Conservation (phyloP, 2,888 invertebrate genomes). For the Drosophila siamana region DNA sequence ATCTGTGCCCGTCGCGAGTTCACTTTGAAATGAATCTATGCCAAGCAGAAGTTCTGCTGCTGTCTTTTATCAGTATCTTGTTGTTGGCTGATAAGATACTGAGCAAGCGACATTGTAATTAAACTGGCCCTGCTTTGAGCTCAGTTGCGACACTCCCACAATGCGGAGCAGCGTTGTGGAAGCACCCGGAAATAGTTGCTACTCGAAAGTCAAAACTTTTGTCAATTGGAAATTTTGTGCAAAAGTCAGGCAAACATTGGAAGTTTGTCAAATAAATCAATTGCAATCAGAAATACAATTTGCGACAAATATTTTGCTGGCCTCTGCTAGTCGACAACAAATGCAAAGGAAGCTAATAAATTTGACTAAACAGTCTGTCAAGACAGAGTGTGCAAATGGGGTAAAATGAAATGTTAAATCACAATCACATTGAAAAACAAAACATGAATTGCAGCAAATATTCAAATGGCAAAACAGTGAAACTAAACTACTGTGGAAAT, state of each 20-base stretch:
- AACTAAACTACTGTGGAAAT: neutral
- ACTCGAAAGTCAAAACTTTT: neutral
- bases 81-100: conserved; percentile 45
- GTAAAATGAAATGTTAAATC: conserved; percentile 7
- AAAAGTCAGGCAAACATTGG: neutral
- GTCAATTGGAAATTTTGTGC: no score
- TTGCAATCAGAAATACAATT: conserved; percentile 19
- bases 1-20: conserved; percentile 40
- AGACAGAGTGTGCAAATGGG: neutral
- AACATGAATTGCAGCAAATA: conserved; percentile 21
- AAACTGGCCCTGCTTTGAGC: conserved; percentile 20
- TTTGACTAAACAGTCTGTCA: conserved; percentile 20
- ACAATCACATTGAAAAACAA: conserved; percentile 5
- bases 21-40: conserved; percentile 35
- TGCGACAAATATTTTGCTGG: conserved; percentile 26
- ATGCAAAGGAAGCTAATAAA: conserved; percentile 21
- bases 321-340: no score
- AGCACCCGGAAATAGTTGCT: neutral
- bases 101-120: conserved; percentile 45
- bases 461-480: conserved; percentile 2
- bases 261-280: conserved; percentile 38
- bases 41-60: conserved; percentile 8
- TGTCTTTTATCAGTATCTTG: conserved; percentile 16
- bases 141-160: conserved; percentile 28
- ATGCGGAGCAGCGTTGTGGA: neutral